A percentile compares a stretch with the other conserved stretches of the same genome.
Evolutionary conservation across 1,140 invertebrate species (phyloP).

Genomic region (Gryon sp.): DNA sequence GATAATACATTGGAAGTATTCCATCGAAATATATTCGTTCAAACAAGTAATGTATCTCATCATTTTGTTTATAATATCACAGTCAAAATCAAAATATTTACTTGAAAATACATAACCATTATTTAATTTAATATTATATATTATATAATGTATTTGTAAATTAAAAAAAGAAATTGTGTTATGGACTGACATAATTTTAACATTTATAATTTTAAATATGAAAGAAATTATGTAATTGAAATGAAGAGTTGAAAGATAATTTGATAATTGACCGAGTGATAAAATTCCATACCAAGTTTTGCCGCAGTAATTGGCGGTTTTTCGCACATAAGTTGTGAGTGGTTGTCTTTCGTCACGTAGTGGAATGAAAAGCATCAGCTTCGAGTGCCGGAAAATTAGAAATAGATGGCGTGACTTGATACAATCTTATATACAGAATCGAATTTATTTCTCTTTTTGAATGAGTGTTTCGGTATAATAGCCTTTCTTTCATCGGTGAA

Average conservation of each 20-base stretch:
- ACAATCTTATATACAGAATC: slow-evolving; percentile 40
- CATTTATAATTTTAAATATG: no score
- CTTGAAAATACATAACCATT: no score
- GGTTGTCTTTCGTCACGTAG: slow-evolving; percentile 44
- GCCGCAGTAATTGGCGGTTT: slow-evolving; percentile 32
- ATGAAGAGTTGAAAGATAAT: slow-evolving; percentile 1
- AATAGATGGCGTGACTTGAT: slow-evolving; percentile 53
- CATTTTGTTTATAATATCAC: no score
- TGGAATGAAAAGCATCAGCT: slow-evolving; percentile 29
- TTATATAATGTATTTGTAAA: no score
- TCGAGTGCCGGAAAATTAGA: slow-evolving; percentile 38
- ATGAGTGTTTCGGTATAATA: slow-evolving; percentile 14
- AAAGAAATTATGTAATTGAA: no score
- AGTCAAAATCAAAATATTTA: no score
- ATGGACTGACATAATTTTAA: no score
- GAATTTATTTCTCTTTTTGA: slow-evolving; percentile 46
- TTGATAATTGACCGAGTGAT: slow-evolving; percentile 32
- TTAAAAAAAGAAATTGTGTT: no score
- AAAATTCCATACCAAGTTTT: slow-evolving; percentile 25
- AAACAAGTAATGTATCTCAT: no score
- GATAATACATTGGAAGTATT: no score
- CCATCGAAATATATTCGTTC: no score
- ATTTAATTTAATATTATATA: no score
- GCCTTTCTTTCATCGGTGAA: slow-evolving; percentile 28
- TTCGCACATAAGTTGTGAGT: slow-evolving; percentile 16